Evolutionary conservation across 2,888 invertebrate species (phyloP), one percentile per base, ranked within the genome.

Genomic region (Leucophenga montana): DNA sequence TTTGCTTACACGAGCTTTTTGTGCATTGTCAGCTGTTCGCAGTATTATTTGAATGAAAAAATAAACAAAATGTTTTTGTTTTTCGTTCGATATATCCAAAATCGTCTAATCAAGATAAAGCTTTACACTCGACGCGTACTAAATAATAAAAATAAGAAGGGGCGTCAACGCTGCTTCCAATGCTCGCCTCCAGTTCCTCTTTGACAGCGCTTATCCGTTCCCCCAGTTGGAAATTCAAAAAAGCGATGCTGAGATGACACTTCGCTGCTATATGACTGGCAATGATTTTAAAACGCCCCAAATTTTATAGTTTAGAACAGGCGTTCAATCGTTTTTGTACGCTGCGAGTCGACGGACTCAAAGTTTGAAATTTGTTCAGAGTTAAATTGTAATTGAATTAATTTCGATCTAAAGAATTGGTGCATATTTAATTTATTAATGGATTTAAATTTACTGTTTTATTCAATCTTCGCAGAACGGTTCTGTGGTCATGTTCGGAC

Each of bases 401-500:
- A 67, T 66, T 73, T 72, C 71, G 74, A 73, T 72, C 70, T 68
- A 50, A 67, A n/a, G n/a, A 71, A 69, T 67, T 73, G 74, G 68
- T 67, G 66, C 65, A 54, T 71, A 39, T 39, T 46, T 72, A 73
- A 69, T 65, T 71, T 62, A 53, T 57, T 56, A 44, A 65, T 66
- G 54, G 74, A 78, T 77, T 72, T 68, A 11, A 39, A 39, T 39
- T 39, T 3, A 39, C 8, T 14, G 50, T 67, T 57, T 54, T 9
- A 27, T 68, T 66, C 20, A 54, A 46, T 11, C 54, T 56, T 66
- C 85, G 16, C 90, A 94, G 92, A 95, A 95, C 89, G 95, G 95
- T 73, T 94, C 94, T 79, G 91, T 95, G 75, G 92, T 95, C 71
- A 95, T 95, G 90, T 95, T 96, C 88, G 95, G 95, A 65, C 92